Percentiles rank a stretch among this genome's conserved stretches.
phyloP scores from a whole-genome alignment of 2,888 invertebrate species.

The Cephus rjabovi region DNA sequence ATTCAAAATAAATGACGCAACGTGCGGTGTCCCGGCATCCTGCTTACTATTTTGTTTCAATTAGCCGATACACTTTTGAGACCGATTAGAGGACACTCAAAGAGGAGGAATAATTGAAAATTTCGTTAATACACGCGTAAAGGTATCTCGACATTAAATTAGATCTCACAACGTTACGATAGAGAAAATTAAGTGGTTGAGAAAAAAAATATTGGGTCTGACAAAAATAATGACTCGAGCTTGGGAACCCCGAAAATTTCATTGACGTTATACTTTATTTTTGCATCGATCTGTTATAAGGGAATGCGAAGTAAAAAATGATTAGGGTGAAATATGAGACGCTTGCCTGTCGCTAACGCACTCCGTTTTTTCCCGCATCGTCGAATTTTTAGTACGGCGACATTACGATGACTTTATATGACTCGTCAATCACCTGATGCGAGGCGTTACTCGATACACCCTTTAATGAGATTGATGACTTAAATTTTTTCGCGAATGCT shows the following conservation, averaged over 20 bases:
- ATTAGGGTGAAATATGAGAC: background rate
- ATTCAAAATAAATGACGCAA: background rate
- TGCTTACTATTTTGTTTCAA: background rate
- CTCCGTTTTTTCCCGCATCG: background rate
- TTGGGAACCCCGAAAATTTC: background rate
- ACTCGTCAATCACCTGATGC: background rate
- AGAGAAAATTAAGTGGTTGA: background rate
- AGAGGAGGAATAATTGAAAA: background rate
- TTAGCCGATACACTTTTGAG: background rate
- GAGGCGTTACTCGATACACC: background rate
- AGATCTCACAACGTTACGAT: background rate
- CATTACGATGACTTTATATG: background rate
- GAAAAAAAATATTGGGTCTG: background rate
- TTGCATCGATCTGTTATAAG: background rate
- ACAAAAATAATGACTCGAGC: background rate
- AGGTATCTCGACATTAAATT: background rate
- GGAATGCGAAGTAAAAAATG: background rate
- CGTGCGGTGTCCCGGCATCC: background rate
- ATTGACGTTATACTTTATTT: background rate
- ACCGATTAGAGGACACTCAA: background rate
- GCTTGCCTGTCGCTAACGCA: background rate
- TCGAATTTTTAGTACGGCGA: background rate
- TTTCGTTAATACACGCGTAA: background rate
- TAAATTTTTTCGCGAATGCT: background rate
- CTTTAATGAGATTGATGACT: background rate